Percentiles rank a stretch among this genome's conserved stretches.
These are phyloP conservation scores for Aleiodes sp. DNA, from an alignment of 1,140 invertebrate genomes.

Conservation along the genomic window DNA sequence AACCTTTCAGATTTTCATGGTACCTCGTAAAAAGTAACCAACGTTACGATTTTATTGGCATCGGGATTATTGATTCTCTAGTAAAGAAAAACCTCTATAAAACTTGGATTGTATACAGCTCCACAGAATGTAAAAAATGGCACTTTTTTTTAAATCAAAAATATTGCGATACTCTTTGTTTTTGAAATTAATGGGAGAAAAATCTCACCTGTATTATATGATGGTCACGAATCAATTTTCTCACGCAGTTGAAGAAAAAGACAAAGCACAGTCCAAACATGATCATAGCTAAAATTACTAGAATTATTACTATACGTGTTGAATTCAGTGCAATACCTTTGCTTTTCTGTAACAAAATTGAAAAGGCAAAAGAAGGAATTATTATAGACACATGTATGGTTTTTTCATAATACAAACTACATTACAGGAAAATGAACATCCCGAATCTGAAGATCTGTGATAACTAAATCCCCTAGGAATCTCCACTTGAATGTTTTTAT, in stretches of 20 bases:
- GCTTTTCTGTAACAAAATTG: constrained; percentile 65
- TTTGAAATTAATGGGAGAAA: not conserved
- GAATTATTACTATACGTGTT: constrained; percentile 86
- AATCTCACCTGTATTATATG: constrained; percentile 80
- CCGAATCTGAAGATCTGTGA: too few relatives aligned
- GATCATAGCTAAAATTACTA: constrained; percentile 88
- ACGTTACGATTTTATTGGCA: not conserved
- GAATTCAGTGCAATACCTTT: constrained; percentile 64
- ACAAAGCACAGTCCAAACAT: constrained; percentile 87
- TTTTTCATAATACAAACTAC: too few relatives aligned
- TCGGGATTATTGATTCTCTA: constrained; percentile 1
- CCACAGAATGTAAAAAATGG: not conserved
- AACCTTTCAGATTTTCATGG: not conserved
- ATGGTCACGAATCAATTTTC: constrained; percentile 85
- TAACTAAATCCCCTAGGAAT: too few relatives aligned
- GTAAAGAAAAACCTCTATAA: not conserved
- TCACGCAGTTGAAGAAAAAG: constrained; percentile 85
- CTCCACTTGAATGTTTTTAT: too few relatives aligned
- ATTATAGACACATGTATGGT: too few relatives aligned
- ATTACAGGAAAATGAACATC: too few relatives aligned
- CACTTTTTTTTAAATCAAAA: too few relatives aligned
- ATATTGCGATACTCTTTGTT: too few relatives aligned
- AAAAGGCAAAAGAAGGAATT: too few relatives aligned
- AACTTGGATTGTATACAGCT: not conserved
- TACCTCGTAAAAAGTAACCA: not conserved